Conservation (phyloP, 2,797 vertebrate species). For the Hydrolagus colliei region DNA sequence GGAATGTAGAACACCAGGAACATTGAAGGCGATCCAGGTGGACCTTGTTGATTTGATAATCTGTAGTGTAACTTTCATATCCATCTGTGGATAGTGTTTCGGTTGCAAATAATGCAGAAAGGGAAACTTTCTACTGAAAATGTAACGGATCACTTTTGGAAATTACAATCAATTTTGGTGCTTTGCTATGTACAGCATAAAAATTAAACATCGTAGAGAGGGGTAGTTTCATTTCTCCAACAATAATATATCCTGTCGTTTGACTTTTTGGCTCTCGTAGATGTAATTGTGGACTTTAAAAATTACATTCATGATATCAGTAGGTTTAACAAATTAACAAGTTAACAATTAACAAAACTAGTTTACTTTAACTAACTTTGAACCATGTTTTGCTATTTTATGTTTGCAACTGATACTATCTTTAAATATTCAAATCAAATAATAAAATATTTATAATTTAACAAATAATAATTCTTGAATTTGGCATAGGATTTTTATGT, state of each 20-base stretch:
- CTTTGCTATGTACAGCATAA: background rate
- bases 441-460: background rate
- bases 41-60: too few species aligned
- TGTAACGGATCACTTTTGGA: too few species aligned
- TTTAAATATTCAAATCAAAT: background rate
- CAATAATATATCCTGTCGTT: too few species aligned
- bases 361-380: conserved; percentile 2
- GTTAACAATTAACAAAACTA: conserved; percentile 6
- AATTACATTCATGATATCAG: background rate
- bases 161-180: background rate
- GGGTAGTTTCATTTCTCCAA: too few species aligned
- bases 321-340: too few species aligned
- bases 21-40: too few species aligned
- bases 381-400: background rate
- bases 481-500: too few species aligned
- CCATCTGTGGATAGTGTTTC: too few species aligned
- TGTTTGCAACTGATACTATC: background rate
- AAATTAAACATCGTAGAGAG: too few species aligned
- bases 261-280: background rate
- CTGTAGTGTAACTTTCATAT: too few species aligned
- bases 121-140: background rate
- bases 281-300: background rate
- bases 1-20: too few species aligned
- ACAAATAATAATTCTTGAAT: too few species aligned
- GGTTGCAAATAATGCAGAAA: background rate